Evolutionary conservation across 2,888 invertebrate species (phyloP).

Genomic region (Sarcophaga caerulescens): DNA sequence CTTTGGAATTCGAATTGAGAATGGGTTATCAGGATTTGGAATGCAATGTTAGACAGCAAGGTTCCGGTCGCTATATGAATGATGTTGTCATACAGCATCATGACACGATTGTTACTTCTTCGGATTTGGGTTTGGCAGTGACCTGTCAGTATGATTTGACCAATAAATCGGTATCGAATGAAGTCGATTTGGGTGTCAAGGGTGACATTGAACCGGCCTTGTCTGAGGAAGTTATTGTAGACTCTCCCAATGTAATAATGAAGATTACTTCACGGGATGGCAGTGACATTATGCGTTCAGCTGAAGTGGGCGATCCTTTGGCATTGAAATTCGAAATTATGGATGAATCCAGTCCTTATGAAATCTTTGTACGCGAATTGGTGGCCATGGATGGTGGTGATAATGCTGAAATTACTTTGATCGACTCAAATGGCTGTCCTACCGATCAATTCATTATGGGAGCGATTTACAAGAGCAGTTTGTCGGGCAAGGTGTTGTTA

Average conservation of each 20-base stretch:
- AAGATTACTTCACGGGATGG: slow-evolving; percentile 93
- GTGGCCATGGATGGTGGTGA: slow-evolving; percentile 97
- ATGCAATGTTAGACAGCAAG: slow-evolving; percentile 94
- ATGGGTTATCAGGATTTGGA: slow-evolving; percentile 96
- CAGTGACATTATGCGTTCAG: slow-evolving; percentile 91
- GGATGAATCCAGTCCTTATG: slow-evolving; percentile 95
- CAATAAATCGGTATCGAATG: slow-evolving; percentile 95
- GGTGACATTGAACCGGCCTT: slow-evolving; percentile 92
- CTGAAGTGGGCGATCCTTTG: slow-evolving; percentile 95
- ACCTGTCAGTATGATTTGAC: slow-evolving; percentile 96
- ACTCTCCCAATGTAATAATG: slow-evolving; percentile 97
- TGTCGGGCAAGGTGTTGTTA: slow-evolving; percentile 90
- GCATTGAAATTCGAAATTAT: slow-evolving; percentile 95
- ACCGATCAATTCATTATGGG: slow-evolving; percentile 97
- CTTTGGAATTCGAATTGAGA: slow-evolving; percentile 93
- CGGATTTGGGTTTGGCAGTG: slow-evolving; percentile 94
- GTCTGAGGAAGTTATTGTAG: slow-evolving; percentile 94
- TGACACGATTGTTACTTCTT: slow-evolving; percentile 95
- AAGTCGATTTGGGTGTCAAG: slow-evolving; percentile 92
- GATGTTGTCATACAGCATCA: slow-evolving; percentile 97
- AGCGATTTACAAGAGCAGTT: slow-evolving; percentile 91
- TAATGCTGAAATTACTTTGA: slow-evolving; percentile 94
- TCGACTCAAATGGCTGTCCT: slow-evolving; percentile 95
- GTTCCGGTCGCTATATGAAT: slow-evolving; percentile 91
- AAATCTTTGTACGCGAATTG: slow-evolving; percentile 96